Base-by-base conservation (phyloP, 2,113 vertebrate species). In the Cololabis saira region DNA sequence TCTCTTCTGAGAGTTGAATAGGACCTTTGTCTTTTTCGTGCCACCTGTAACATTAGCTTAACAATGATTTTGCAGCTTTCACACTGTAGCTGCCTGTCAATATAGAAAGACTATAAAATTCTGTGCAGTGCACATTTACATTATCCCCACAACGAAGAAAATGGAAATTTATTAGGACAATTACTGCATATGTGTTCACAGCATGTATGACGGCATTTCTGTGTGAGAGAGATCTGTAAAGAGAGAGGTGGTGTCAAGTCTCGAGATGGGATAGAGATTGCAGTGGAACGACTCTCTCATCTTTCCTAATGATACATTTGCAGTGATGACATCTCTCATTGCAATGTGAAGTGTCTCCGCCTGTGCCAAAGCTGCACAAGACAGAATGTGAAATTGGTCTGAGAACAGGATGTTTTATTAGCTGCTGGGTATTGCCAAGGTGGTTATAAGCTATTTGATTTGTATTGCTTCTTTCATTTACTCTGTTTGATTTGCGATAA, bases 401-500 rank as follows among this genome's bases (percentile, higher is more conserved):
- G 2, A 37, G 51, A 77, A 62, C 33, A 52, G 70, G 61, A 62
- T 85, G 78, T 75, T 85, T 79, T 82, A 81, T 81, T 74, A 78
- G 76, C 73, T 69, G 63, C 48, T 73, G 72, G 77, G 69, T 81
- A 77, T 84, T 76, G 63, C 71, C 61, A 54, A 74, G 67, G 78
- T 79, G 72, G 71, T 80, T 78, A 71, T 65, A 43, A 61, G 44
- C 70, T 63, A 71, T 80, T 88, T 74, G 79, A 88, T 84, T 87
- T 81, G 66, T 61, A n/a, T 62, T 12, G 67, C 67, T 87, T 67
- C 67, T 82, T 81, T 87, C 75, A 81, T 90, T 88, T 78, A 70
- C 57, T 50, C 57, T 58, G 53, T 85, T 79, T 87, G 83, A 87
- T 84, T 89, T 87, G 83, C 22, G 51, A 76, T 84, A 78, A 85